Conservation (phyloP, 2,888 invertebrate genomes). For the Andrena minutula region DNA sequence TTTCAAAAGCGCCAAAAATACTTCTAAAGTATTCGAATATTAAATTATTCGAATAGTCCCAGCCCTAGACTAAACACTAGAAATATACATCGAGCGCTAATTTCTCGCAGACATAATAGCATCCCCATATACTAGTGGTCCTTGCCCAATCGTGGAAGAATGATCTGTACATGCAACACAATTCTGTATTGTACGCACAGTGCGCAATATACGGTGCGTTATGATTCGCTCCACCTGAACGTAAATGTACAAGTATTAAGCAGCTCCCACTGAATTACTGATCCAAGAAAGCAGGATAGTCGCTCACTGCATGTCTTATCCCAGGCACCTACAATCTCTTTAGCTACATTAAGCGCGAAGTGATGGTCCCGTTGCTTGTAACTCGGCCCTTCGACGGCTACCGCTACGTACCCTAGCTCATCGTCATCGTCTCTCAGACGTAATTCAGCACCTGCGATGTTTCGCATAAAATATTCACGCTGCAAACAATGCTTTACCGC, state of each 20-base stretch:
- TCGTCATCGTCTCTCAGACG: slow-evolving; percentile 85
- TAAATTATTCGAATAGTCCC: no score
- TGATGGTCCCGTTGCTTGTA: slow-evolving; percentile 81
- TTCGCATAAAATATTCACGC: background rate
- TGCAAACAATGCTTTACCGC: background rate
- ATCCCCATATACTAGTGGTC: slow-evolving; percentile 86
- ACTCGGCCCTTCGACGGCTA: slow-evolving; percentile 86
- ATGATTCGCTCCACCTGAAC: slow-evolving; percentile 76
- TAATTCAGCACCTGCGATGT: slow-evolving; percentile 76
- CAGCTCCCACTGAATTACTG: background rate
- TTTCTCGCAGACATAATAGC: slow-evolving; percentile 83
- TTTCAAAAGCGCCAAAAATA: no score
- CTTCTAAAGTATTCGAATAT: no score
- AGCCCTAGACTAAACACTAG: background rate
- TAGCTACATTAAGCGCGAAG: slow-evolving; percentile 82
- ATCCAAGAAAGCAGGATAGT: background rate
- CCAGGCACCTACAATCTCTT: slow-evolving; percentile 85
- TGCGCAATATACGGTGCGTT: slow-evolving; percentile 80
- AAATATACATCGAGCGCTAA: slow-evolving; percentile 69
- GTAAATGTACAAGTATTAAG: slow-evolving; percentile 7
- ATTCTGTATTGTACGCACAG: slow-evolving; percentile 69
- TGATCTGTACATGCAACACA: slow-evolving; percentile 84
- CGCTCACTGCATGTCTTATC: slow-evolving; percentile 77
- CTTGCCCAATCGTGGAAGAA: slow-evolving; percentile 85
- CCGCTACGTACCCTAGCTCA: slow-evolving; percentile 84